Conservation (phyloP, 2,113 vertebrate species). For the Hyla sarda region DNA sequence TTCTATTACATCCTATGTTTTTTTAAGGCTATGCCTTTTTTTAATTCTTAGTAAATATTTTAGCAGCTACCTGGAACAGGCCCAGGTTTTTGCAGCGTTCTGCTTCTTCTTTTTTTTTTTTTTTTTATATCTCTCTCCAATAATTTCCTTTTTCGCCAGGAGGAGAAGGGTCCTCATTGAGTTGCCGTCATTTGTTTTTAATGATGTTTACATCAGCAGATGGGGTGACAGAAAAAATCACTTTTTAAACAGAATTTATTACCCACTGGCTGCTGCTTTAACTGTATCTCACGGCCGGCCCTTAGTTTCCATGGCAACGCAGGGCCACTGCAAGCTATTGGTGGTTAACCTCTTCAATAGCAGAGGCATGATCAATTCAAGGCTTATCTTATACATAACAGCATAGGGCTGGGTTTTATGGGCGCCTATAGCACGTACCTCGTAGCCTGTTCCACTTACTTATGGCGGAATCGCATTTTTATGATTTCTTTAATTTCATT, state of each 20-base stretch:
- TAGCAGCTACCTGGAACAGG: background rate
- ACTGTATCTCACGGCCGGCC: constrained; percentile 71
- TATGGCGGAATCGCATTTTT: background rate
- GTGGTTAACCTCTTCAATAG: constrained; percentile 66
- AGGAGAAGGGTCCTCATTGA: constrained; percentile 71
- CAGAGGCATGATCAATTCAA: constrained; percentile 18
- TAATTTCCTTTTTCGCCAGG: constrained; percentile 70
- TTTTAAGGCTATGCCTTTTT: background rate
- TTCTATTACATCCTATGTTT: background rate
- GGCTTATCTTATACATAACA: background rate
- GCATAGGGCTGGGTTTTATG: background rate
- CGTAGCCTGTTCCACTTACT: background rate
- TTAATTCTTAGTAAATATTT: constrained; percentile 10
- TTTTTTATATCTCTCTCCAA: constrained; percentile 47
- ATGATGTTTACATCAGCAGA: constrained; percentile 79
- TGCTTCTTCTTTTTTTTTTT: background rate
- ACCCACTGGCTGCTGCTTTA: constrained; percentile 78
- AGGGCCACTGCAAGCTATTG: constrained; percentile 67
- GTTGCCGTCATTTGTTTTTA: constrained; percentile 71
- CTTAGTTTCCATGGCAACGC: constrained; percentile 81
- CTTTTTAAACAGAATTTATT: constrained; percentile 81
- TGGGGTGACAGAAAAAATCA: constrained; percentile 71
- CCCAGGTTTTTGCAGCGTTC: constrained; percentile 10
- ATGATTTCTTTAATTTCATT: background rate
- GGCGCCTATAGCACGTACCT: background rate